A percentile compares a stretch with the other conserved stretches of the same genome.
These are phyloP conservation scores for Crematogaster levior DNA, from an alignment of 2,888 invertebrate genomes.

Conservation along the genomic window DNA sequence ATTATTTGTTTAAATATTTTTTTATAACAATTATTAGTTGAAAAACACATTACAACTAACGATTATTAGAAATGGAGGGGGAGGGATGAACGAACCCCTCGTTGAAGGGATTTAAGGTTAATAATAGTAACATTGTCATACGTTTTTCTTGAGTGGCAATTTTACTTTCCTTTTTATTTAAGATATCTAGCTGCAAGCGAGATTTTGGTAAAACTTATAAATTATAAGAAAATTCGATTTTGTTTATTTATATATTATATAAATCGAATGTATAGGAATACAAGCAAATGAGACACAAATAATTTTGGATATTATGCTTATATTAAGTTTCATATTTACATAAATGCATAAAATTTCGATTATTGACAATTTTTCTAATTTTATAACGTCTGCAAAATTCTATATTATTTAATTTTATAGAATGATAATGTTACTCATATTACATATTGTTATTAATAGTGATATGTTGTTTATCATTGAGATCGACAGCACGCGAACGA, in stretches of 20 bases:
- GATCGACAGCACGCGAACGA: background rate
- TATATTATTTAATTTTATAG: background rate
- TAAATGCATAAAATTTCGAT: background rate
- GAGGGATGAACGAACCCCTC: too few relatives aligned
- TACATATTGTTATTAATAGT: background rate
- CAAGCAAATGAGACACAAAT: background rate
- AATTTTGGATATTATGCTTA: background rate
- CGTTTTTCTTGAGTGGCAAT: background rate
- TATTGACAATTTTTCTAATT: constrained; percentile 5
- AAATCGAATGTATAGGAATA: background rate
- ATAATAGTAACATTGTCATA: constrained; percentile 18
- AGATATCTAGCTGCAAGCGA: background rate
- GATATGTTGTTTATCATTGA: background rate
- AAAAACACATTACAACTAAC: too few relatives aligned
- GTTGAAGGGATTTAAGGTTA: too few relatives aligned
- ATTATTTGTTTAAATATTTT: too few relatives aligned
- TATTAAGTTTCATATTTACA: background rate
- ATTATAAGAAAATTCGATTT: background rate
- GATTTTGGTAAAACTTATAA: background rate
- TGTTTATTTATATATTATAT: background rate
- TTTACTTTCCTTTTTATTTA: background rate
- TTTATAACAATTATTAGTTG: too few relatives aligned
- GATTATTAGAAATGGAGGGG: too few relatives aligned
- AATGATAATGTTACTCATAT: background rate
- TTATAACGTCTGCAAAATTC: background rate